These are phyloP conservation scores for Corydoras maculifer DNA, from an alignment of 2,113 vertebrate genomes.

Conservation along the genomic window DNA sequence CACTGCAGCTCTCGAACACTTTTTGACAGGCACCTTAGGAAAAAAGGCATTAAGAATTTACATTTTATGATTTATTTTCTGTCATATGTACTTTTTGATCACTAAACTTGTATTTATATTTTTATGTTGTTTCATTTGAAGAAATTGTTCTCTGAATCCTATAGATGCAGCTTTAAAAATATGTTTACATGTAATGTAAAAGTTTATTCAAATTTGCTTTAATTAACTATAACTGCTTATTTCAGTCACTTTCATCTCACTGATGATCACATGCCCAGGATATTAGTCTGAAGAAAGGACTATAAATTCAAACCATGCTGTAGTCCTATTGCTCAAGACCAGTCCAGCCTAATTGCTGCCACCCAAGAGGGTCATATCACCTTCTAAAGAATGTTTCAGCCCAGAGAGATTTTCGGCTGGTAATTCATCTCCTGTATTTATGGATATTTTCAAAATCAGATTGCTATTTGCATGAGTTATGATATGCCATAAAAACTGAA, in stretches of 20 bases:
- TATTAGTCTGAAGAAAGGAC: slow-evolving; percentile 20
- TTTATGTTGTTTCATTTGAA: no score
- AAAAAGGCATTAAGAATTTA: no score
- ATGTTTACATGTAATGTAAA: slow-evolving; percentile 42
- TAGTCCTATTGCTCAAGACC: slow-evolving; percentile 28
- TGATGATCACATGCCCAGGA: background rate
- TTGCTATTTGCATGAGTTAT: slow-evolving; percentile 45
- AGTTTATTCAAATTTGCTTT: slow-evolving; percentile 50
- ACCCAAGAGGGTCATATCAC: slow-evolving; percentile 34
- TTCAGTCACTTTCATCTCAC: slow-evolving; percentile 25
- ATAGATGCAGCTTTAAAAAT: slow-evolving; percentile 37
- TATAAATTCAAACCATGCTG: slow-evolving; percentile 21
- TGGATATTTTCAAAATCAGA: slow-evolving; percentile 43
- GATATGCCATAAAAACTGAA: slow-evolving; percentile 38
- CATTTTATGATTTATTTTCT: no score
- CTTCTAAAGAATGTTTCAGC: slow-evolving; percentile 31
- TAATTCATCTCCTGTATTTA: slow-evolving; percentile 44
- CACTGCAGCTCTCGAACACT: no score
- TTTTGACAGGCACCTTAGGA: no score
- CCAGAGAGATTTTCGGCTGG: slow-evolving; percentile 32
- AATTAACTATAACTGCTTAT: slow-evolving; percentile 50
- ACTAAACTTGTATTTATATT: no score
- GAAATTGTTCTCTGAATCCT: slow-evolving; percentile 5
- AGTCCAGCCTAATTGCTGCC: slow-evolving; percentile 33
- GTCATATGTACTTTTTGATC: no score